These are phyloP conservation scores for Drosophila sucinea DNA, from an alignment of 1,140 invertebrate species.

Conservation along the genomic window DNA sequence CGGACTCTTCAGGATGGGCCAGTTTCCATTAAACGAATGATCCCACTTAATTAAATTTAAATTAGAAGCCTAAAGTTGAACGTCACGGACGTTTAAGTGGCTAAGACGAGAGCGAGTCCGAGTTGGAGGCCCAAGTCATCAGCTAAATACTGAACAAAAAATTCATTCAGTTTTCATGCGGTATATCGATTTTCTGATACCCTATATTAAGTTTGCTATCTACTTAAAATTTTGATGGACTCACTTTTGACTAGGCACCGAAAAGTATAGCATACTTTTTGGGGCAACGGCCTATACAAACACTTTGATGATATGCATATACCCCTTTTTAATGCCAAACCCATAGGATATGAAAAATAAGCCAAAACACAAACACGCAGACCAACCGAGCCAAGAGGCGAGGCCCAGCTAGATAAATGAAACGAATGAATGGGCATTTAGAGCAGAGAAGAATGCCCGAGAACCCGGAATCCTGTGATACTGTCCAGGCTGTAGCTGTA, in stretches of 20 bases:
- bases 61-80: slow-evolving; percentile 79
- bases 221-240: too few species aligned
- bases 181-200: neutral
- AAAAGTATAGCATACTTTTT: too few species aligned
- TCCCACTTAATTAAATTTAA: slow-evolving; percentile 81
- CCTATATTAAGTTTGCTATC: neutral
- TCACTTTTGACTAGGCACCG: too few species aligned
- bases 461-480: neutral
- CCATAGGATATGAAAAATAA: neutral
- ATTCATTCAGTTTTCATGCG: neutral
- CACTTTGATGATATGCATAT: neutral
- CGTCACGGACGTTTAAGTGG: slow-evolving; percentile 64
- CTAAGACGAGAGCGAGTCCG: slow-evolving; percentile 16
- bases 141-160: neutral
- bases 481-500: neutral
- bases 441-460: slow-evolving; percentile 33
- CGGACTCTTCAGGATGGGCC: slow-evolving; percentile 11
- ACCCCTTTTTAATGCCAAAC: neutral
- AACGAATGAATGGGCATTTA: slow-evolving; percentile 75
- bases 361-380: slow-evolving; percentile 20
- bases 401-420: slow-evolving; percentile 64
- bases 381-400: neutral
- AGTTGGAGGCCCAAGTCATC: slow-evolving; percentile 1
- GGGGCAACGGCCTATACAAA: too few species aligned
- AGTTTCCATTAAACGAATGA: slow-evolving; percentile 61